These are phyloP conservation scores for Aphis craccivora DNA, from an alignment of 1,140 invertebrate genomes.

Conservation along the genomic window DNA sequence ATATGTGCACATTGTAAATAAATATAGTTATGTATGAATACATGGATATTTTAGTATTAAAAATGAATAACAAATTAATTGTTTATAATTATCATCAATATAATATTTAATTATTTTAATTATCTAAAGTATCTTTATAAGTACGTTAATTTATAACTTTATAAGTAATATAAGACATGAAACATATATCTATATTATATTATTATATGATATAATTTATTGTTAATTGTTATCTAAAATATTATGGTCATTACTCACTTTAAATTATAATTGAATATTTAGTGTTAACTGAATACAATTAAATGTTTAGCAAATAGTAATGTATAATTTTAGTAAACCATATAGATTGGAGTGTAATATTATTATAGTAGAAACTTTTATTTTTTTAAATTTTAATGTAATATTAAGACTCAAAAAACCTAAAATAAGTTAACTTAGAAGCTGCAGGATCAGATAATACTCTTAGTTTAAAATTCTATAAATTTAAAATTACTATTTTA, in stretches of 20 bases:
- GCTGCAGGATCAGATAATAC: too few species aligned
- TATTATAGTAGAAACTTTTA: not conserved
- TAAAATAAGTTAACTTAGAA: too few species aligned
- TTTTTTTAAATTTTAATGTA: too few species aligned
- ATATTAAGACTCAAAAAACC: too few species aligned
- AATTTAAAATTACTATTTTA: not conserved
- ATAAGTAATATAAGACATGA: not conserved
- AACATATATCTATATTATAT: not conserved
- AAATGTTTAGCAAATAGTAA: slow-evolving; percentile 4
- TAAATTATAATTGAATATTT: too few species aligned
- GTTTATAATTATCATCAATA: not conserved
- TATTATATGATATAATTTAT: not conserved
- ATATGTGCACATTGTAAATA: not conserved
- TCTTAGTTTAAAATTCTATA: not conserved
- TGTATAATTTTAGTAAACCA: too few species aligned
- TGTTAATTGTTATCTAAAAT: not conserved
- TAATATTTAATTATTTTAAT: not conserved
- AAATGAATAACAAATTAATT: not conserved
- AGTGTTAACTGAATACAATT: not conserved
- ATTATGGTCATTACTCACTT: not conserved
- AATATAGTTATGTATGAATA: not conserved
- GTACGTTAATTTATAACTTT: too few species aligned
- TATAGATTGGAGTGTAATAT: not conserved
- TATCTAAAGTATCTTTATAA: not conserved
- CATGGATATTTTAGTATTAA: not conserved